Evolutionary conservation across 2,888 invertebrate genomes (phyloP), one percentile per base, ranked within the genome.

Genomic region (Diplolepis rosae): DNA sequence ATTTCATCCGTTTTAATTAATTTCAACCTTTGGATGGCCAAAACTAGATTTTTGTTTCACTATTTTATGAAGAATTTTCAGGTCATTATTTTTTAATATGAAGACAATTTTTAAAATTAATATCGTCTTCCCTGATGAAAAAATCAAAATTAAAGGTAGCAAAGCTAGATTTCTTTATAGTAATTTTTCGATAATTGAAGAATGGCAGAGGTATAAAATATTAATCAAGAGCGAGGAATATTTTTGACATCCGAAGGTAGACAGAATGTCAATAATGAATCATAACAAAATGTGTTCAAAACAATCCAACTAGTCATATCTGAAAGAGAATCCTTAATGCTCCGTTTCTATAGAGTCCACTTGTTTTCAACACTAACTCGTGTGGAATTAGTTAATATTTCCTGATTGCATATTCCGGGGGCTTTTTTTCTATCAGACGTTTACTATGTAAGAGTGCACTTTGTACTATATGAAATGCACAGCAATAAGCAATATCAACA

Each of bases 381-480:
- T 45, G 22, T 54, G 9, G 27, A 22, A 7, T 48, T 66, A 30
- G 13, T n/a, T n/a, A 66, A 42, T 66, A 42, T 66, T 56, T 4
- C 22, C 30, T 32, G 18, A 45, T 66, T 48, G 32, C 15, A 30
- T 66, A 28, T 32, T 66, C 39, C 27, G 35, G 24, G 61, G 22
- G 61, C n/a, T 42, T 24, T 61, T 61, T 61, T 65, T 50, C 56
- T 68, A 50, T 65, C 32, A 69, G 54, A 74, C 76, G 82, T 82
- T 83, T 83, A 83, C 83, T 74, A 72, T 82, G 81, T 83, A 83
- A 83, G 81, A 80, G 79, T 74, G 54, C 67, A 66, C 70, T 72
- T 69, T 73, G 75, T 30, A 75, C 75, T 73, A 70, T 71, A 75
- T 67, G 45, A 13, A 66, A 4, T 30, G 66, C 45, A 66, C 18